These are phyloP conservation scores for Semicossyphus pulcher DNA, from an alignment of 2,113 vertebrate genomes.

Conservation along the genomic window DNA sequence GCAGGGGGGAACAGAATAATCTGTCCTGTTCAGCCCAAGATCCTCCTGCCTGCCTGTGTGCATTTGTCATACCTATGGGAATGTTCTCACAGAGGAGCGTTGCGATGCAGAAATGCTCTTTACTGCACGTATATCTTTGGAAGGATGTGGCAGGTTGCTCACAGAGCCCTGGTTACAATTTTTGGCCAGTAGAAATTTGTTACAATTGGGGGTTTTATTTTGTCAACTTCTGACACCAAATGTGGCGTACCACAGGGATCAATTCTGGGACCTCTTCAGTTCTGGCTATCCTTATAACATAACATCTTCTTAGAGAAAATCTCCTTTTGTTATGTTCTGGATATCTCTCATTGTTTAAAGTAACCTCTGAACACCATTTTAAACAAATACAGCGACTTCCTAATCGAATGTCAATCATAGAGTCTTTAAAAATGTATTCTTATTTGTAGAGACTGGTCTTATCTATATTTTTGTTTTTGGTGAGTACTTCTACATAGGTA, in stretches of 20 bases:
- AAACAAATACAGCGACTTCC: not conserved
- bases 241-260: not conserved
- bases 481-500: no score
- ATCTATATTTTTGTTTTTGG: no score
- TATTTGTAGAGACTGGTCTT: no score
- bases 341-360: no score
- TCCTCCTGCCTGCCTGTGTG: constrained; percentile 44
- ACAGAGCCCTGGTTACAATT: not conserved
- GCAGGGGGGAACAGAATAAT: constrained; percentile 46
- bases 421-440: no score
- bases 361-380: not conserved
- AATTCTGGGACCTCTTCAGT: not conserved
- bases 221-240: not conserved
- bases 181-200: no score
- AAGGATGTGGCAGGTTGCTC: not conserved
- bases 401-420: no score
- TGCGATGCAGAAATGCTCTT: constrained; percentile 36
- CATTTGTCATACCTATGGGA: constrained; percentile 48
- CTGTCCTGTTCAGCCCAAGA: constrained; percentile 44
- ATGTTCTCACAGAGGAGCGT: constrained; percentile 14
- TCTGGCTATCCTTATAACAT: not conserved
- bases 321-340: no score
- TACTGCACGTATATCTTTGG: not conserved
- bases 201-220: no score
- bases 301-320: no score